A percentile compares a stretch with the other conserved stretches of the same genome.
Evolutionary conservation across 2,888 invertebrate species (phyloP).

Genomic region (Drosophila prolongata): DNA sequence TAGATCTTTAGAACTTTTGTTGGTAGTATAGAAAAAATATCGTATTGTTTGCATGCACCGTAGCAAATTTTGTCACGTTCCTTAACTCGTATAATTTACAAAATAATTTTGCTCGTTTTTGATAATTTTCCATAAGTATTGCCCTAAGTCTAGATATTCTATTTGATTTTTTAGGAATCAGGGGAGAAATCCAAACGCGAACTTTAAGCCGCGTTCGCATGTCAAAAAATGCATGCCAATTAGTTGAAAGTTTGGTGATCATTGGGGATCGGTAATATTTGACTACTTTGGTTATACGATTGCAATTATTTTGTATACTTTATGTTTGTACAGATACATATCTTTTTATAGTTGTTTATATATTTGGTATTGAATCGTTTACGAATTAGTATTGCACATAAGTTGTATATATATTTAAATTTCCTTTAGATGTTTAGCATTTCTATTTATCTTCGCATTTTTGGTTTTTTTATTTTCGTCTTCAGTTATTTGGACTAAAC

Average conservation of each 20-base stretch:
- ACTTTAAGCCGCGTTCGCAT: conserved; percentile 21
- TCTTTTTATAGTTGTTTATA: conserved; percentile 45
- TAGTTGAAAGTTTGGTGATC: conserved; percentile 18
- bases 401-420: conserved; percentile 52
- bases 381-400: conserved; percentile 76
- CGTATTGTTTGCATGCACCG: conserved; percentile 67
- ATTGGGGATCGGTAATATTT: conserved; percentile 48
- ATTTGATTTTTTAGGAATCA: conserved; percentile 30
- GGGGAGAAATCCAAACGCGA: conserved; percentile 12
- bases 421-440: conserved; percentile 42
- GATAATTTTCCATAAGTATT: conserved; percentile 39
- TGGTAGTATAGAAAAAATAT: conserved; percentile 75
- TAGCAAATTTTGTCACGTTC: conserved; percentile 54
- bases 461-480: conserved; percentile 45
- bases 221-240: conserved; percentile 42
- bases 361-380: conserved; percentile 52
- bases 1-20: conserved; percentile 51
- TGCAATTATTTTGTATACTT: conserved; percentile 54
- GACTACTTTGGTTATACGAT: conserved; percentile 67
- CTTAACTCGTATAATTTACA: conserved; percentile 61
- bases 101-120: conserved; percentile 48
- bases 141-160: conserved; percentile 39
- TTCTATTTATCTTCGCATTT: conserved; percentile 6
- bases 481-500: conserved; percentile 43
- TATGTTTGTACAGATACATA: conserved; percentile 46